Evolutionary conservation across 2,888 invertebrate species (phyloP).

Genomic region (Candidula unifasciata): DNA sequence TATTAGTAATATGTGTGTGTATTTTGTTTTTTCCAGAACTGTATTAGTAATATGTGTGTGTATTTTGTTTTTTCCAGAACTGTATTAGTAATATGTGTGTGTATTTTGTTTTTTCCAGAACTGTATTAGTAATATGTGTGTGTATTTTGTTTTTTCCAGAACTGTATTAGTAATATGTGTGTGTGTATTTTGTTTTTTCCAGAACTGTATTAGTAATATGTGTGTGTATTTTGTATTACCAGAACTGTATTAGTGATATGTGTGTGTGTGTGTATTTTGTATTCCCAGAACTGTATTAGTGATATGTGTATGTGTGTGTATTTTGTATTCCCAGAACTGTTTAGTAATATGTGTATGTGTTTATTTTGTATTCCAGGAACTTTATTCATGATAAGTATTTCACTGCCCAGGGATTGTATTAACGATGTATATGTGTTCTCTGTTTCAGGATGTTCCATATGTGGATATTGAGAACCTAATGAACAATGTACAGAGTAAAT

Average conservation of each 20-base stretch:
- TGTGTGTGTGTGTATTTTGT: neutral
- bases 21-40: neutral
- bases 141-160: neutral
- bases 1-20: neutral
- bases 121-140: neutral
- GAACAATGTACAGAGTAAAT: constrained; percentile 66
- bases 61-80: neutral
- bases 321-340: neutral
- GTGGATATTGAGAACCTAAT: constrained; percentile 66
- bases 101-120: neutral
- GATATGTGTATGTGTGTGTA: neutral
- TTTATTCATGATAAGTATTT: neutral
- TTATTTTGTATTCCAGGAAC: neutral
- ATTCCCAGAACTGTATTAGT: neutral
- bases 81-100: neutral
- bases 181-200: neutral
- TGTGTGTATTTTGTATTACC: neutral
- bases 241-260: neutral
- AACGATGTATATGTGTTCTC: neutral
- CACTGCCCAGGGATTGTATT: neutral
- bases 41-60: neutral
- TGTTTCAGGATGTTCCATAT: constrained; percentile 66
- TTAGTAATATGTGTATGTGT: too few species aligned
- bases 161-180: neutral
- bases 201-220: neutral